Evolutionary conservation across 2,888 invertebrate genomes (phyloP).

Genomic region (Lysandra coridon): DNA sequence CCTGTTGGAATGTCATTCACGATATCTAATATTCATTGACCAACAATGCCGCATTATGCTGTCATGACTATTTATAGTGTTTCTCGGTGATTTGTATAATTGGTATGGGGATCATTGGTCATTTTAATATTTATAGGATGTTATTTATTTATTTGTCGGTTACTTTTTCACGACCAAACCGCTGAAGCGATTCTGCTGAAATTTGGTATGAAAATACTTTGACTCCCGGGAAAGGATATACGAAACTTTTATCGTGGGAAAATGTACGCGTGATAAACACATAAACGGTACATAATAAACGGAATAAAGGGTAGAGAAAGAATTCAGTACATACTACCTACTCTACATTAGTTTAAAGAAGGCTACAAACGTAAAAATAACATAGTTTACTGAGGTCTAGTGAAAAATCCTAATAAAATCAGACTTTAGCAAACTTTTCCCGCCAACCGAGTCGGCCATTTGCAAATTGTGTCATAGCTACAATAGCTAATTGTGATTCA

Average conservation of each 20-base stretch:
- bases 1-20: slow-evolving; percentile 29
- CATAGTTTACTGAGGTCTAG: not conserved
- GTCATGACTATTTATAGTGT: not conserved
- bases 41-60: slow-evolving; percentile 12
- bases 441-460: slow-evolving; percentile 19
- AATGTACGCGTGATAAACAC: no score
- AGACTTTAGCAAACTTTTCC: not conserved
- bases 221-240: no score
- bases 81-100: slow-evolving; percentile 8
- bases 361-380: not conserved
- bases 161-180: no score
- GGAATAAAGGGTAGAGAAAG: no score
- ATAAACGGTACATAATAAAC: no score
- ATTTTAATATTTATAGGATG: not conserved
- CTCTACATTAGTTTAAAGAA: no score
- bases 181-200: no score
- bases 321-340: no score
- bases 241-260: no score
- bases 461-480: slow-evolving; percentile 25
- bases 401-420: not conserved
- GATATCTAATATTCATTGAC: slow-evolving; percentile 25
- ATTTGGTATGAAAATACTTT: no score
- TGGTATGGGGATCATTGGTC: slow-evolving; percentile 5
- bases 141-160: not conserved
- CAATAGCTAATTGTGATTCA: slow-evolving; percentile 24